These are phyloP conservation scores for Desoria tigrina DNA, from an alignment of 2,888 invertebrate species.

Conservation along the genomic window DNA sequence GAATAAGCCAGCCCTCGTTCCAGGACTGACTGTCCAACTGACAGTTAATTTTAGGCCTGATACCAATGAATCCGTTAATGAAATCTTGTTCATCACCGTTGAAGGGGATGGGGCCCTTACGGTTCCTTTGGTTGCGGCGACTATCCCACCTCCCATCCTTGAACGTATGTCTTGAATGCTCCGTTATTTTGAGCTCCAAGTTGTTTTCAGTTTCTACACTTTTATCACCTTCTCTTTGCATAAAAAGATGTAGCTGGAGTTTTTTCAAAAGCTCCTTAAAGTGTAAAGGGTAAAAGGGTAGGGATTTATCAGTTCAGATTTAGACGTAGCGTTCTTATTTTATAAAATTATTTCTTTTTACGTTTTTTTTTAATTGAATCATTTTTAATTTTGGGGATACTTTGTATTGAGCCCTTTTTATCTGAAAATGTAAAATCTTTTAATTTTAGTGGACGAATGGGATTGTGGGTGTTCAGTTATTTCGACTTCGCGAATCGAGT, in stretches of 20 bases:
- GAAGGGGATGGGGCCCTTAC: constrained; percentile 43
- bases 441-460: constrained; percentile 48
- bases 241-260: too few relatives aligned
- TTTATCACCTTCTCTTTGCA: too few relatives aligned
- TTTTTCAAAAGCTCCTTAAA: too few relatives aligned
- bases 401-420: too few relatives aligned
- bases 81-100: constrained; percentile 32
- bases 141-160: constrained; percentile 25
- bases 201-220: too few relatives aligned
- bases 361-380: too few relatives aligned
- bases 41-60: constrained; percentile 29
- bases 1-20: constrained; percentile 24
- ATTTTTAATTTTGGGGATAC: too few relatives aligned
- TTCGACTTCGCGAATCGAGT: constrained; percentile 13
- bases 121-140: constrained; percentile 38
- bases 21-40: constrained; percentile 29
- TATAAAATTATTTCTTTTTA: too few relatives aligned
- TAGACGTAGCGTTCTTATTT: too few relatives aligned
- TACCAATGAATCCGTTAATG: constrained; percentile 28
- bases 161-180: constrained; percentile 33
- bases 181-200: too few relatives aligned
- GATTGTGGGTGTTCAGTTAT: constrained; percentile 42
- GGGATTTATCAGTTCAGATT: too few relatives aligned
- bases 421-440: too few relatives aligned
- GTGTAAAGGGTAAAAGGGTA: not conserved